Evolutionary conservation across 2,113 vertebrate genomes (phyloP).

Genomic region (Chaenocephalus aceratus): DNA sequence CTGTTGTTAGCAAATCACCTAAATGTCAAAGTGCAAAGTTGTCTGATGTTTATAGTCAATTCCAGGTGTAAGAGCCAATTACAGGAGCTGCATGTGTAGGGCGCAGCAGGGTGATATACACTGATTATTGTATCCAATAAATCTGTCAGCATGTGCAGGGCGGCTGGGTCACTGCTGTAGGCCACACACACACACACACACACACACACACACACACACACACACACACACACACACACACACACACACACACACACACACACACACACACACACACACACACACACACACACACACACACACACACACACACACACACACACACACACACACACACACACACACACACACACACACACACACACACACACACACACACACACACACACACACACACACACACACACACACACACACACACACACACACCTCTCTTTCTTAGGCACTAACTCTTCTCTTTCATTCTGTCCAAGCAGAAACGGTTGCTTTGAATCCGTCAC

Average conservation of each 20-base stretch:
- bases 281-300: not conserved
- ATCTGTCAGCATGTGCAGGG: slow-evolving; percentile 66
- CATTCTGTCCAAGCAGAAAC: slow-evolving; percentile 9
- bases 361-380: not conserved
- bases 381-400: not conserved
- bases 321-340: not conserved
- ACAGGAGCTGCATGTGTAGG: slow-evolving; percentile 58
- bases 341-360: not conserved
- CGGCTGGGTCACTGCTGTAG: slow-evolving; percentile 37
- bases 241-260: slow-evolving; percentile 11
- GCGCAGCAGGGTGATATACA: slow-evolving; percentile 63
- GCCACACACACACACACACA: not conserved
- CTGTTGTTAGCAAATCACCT: not conserved
- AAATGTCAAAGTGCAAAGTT: slow-evolving; percentile 25
- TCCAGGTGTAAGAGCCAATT: slow-evolving; percentile 68
- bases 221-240: not conserved
- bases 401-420: not conserved
- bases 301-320: slow-evolving; percentile 2
- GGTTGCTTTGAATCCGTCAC: slow-evolving; percentile 18
- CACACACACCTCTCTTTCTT: not conserved
- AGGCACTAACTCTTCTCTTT: slow-evolving; percentile 10
- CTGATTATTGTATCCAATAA: slow-evolving; percentile 74
- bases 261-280: not conserved
- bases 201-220: not conserved
- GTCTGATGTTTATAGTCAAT: slow-evolving; percentile 41